These are phyloP conservation scores for Caenorhabditis virilis DNA, from an alignment of 2,888 invertebrate species.

Conservation along the genomic window DNA sequence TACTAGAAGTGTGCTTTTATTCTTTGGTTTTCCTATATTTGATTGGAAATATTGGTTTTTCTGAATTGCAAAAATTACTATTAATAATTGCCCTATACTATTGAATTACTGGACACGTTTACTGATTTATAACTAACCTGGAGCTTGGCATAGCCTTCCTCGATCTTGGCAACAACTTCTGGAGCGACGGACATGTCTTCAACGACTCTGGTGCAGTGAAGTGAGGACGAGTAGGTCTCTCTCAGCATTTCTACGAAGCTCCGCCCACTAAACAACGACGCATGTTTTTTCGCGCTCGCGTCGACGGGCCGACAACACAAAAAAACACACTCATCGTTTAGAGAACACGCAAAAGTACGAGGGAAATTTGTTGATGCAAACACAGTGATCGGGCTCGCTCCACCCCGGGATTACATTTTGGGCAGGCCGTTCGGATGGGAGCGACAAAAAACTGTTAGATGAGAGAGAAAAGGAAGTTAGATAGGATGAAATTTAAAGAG, in stretches of 20 bases:
- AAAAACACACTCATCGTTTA: too few species aligned
- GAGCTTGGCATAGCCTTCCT: conserved; percentile 65
- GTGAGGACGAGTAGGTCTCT: conserved; percentile 42
- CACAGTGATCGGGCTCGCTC: too few species aligned
- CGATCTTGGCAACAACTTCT: conserved; percentile 55
- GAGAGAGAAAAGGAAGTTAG: too few species aligned
- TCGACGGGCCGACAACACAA: too few species aligned
- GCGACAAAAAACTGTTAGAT: too few species aligned
- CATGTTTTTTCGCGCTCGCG: not conserved
- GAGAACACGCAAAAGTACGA: too few species aligned
- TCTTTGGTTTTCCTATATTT: not conserved
- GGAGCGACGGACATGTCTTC: conserved; percentile 47
- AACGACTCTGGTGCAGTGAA: conserved; percentile 36
- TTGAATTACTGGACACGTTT: not conserved
- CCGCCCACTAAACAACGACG: conserved; percentile 9
- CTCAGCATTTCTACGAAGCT: conserved; percentile 36
- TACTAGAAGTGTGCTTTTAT: not conserved
- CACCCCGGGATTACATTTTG: too few species aligned
- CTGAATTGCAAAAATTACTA: too few species aligned
- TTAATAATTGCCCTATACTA: not conserved
- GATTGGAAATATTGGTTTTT: not conserved
- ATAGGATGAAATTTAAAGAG: too few species aligned
- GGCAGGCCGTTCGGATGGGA: too few species aligned
- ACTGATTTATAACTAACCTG: conserved; percentile 42
- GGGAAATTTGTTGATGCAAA: too few species aligned